Conservation (phyloP, 2,888 invertebrate genomes). For the Nudaria mundana region DNA sequence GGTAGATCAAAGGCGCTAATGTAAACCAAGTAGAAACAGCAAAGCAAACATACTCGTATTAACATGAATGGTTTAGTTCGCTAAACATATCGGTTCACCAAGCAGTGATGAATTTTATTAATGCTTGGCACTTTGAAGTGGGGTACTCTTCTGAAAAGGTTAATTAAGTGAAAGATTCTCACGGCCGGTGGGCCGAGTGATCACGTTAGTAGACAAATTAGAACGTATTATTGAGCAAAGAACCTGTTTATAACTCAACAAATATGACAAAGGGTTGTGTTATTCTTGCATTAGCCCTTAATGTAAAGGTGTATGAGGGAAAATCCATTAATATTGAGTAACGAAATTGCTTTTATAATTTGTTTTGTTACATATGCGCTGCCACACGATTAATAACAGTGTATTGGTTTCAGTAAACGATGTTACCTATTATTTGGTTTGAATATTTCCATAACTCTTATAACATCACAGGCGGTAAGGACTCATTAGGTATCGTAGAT, state of each 20-base stretch:
- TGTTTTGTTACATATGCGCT: slow-evolving; percentile 14
- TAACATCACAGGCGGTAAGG: no score
- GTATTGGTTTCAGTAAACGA: slow-evolving; percentile 32
- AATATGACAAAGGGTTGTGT: slow-evolving; percentile 26
- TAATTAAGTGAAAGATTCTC: slow-evolving; percentile 78
- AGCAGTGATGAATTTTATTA: slow-evolving; percentile 57
- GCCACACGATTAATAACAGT: slow-evolving; percentile 36
- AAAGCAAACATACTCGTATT: slow-evolving; percentile 47
- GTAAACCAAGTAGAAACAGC: slow-evolving; percentile 18
- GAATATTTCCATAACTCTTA: no score
- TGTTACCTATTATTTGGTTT: slow-evolving; percentile 19
- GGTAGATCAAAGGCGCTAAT: slow-evolving; percentile 10
- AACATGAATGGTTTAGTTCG: slow-evolving; percentile 55
- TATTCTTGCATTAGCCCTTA: slow-evolving; percentile 14
- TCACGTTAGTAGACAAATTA: slow-evolving; percentile 75
- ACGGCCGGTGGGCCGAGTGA: slow-evolving; percentile 61
- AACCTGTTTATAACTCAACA: slow-evolving; percentile 51
- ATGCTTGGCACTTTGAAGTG: slow-evolving; percentile 67
- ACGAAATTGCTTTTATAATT: slow-evolving; percentile 8
- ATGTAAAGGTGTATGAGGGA: slow-evolving; percentile 11
- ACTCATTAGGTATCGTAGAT: no score
- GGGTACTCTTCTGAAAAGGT: slow-evolving; percentile 64
- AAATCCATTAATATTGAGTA: slow-evolving; percentile 9
- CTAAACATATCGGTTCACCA: slow-evolving; percentile 49
- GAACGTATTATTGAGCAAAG: slow-evolving; percentile 73